Conservation (phyloP, 2,113 vertebrate genomes). For the Archocentrus centrarchus region DNA sequence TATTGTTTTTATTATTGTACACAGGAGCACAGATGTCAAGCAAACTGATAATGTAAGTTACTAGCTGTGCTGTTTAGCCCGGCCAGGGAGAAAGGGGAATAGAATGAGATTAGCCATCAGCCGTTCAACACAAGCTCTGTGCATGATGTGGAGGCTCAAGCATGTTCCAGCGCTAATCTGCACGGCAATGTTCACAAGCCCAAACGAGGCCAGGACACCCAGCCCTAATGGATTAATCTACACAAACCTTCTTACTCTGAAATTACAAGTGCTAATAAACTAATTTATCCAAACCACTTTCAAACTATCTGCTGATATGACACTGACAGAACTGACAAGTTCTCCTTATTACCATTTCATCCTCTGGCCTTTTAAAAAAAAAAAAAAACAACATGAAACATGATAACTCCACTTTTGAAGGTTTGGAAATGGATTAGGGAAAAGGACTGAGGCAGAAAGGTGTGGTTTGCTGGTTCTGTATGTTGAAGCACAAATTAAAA, state of each 20-base stretch:
- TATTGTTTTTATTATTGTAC: background rate
- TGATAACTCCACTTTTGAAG: background rate
- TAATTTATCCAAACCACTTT: constrained; percentile 54
- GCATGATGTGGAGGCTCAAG: constrained; percentile 70
- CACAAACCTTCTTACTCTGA: constrained; percentile 55
- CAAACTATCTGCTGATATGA: constrained; percentile 36
- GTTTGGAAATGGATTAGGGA: background rate
- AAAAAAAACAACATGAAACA: background rate
- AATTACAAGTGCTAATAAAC: constrained; percentile 62
- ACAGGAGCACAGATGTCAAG: background rate
- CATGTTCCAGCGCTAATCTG: constrained; percentile 73
- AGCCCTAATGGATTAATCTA: constrained; percentile 69
- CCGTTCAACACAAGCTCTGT: constrained; percentile 58
- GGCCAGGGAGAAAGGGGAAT: constrained; percentile 53
- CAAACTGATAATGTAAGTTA: background rate
- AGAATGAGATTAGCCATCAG: constrained; percentile 74
- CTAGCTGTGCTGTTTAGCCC: constrained; percentile 17
- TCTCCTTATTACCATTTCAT: constrained; percentile 9
- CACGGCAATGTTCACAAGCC: constrained; percentile 71
- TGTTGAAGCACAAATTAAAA: constrained; percentile 27
- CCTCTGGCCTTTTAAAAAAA: background rate
- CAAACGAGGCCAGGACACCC: constrained; percentile 73
- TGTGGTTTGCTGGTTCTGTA: constrained; percentile 1
- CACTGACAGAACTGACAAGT: constrained; percentile 21
- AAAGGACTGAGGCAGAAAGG: constrained; percentile 15